A percentile compares a stretch with the other conserved stretches of the same genome.
Conservation (phyloP, 2,797 vertebrate species). For the Siniperca scherzeri region DNA sequence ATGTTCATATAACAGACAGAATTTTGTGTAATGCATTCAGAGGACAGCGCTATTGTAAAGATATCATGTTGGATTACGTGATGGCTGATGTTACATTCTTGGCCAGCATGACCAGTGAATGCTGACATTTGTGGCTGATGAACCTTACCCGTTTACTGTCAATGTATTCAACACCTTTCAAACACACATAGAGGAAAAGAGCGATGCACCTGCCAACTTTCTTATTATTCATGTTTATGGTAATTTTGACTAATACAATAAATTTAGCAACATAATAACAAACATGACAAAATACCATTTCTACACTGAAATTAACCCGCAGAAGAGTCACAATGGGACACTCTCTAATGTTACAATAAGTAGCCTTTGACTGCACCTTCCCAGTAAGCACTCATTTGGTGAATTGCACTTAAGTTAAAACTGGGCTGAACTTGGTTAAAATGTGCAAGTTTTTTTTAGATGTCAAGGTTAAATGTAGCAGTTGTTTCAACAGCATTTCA, state of each 20-base stretch:
- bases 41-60: not conserved
- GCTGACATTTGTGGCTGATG: not conserved
- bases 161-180: not conserved
- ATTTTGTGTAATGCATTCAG: not conserved
- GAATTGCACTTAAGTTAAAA: not conserved
- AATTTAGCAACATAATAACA: not conserved
- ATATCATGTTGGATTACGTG: not conserved
- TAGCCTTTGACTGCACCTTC: not conserved
- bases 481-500: not conserved
- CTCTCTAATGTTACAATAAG: not conserved
- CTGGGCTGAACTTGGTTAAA: not conserved
- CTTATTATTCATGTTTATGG: not conserved
- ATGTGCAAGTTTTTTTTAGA: not conserved
- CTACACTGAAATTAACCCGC: not conserved
- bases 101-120: not conserved
- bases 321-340: not conserved
- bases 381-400: not conserved
- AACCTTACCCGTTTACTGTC: not conserved
- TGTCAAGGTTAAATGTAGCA: not conserved
- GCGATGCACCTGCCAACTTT: not conserved
- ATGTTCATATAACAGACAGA: not conserved
- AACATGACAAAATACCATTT: not conserved
- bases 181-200: not conserved
- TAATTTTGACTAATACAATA: not conserved
- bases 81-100: not conserved